Conservation (phyloP, 2,113 vertebrate species). For the Nipponia nippon region DNA sequence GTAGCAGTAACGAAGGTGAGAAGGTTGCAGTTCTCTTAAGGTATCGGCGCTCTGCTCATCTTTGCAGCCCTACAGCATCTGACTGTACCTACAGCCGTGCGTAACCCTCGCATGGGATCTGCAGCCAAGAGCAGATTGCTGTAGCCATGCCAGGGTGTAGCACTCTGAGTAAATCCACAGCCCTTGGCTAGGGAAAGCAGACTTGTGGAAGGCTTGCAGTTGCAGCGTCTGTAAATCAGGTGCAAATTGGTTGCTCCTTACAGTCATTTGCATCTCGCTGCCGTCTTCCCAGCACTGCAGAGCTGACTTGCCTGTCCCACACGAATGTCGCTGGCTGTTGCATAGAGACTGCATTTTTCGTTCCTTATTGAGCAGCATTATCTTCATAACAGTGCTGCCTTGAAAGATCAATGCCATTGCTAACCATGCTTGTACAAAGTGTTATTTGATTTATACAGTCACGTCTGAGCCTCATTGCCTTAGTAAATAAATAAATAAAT, state of each 20-base stretch:
- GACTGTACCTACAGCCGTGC: background rate
- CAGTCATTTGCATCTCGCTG: background rate
- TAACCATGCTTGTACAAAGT: background rate
- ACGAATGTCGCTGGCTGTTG: background rate
- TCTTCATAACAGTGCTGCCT: background rate
- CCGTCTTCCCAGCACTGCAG: background rate
- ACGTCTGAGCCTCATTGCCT: background rate
- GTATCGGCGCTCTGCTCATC: background rate
- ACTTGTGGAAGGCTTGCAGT: background rate
- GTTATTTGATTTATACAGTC: background rate
- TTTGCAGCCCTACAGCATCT: background rate
- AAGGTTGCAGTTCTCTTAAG: background rate
- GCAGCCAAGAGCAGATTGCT: background rate
- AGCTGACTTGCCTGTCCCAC: background rate
- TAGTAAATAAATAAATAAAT: background rate
- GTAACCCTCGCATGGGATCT: background rate
- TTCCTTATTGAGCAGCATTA: background rate
- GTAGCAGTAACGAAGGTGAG: background rate
- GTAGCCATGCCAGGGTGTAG: background rate
- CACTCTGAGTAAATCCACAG: background rate
- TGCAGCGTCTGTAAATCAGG: background rate
- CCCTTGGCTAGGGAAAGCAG: background rate
- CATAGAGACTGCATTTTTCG: background rate
- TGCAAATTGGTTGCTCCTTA: background rate
- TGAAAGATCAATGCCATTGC: background rate